Conservation (phyloP, 1,140 invertebrate species). For the Planococcus citri region DNA sequence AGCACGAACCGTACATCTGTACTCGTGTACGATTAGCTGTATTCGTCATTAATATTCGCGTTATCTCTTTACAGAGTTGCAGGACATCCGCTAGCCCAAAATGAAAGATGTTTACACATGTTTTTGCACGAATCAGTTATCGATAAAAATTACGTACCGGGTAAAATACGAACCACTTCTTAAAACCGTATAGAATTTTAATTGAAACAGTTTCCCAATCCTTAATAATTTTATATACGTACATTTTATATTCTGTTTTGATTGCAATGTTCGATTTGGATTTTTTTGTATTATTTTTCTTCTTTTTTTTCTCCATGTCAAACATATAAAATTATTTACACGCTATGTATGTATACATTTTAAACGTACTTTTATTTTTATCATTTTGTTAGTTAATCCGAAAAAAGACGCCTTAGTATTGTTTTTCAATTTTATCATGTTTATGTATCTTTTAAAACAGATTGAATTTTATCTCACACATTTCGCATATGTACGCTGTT, state of each 20-base stretch:
- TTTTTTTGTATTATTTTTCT: neutral
- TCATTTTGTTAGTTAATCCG: neutral
- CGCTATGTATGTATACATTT: neutral
- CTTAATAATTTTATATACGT: slow-evolving; percentile 16
- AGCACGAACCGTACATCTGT: no score
- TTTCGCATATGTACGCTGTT: no score
- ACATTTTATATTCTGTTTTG: neutral
- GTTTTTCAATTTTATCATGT: no score
- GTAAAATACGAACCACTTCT: slow-evolving; percentile 93
- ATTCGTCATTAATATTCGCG: neutral
- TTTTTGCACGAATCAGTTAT: slow-evolving; percentile 95
- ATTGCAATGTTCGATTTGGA: no score
- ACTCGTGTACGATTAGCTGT: no score
- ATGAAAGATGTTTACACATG: slow-evolving; percentile 98
- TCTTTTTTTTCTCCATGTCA: neutral
- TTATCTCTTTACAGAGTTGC: slow-evolving; percentile 63
- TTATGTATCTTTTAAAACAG: no score
- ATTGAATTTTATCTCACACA: no score
- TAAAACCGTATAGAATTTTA: neutral
- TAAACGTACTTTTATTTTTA: neutral
- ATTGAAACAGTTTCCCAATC: neutral
- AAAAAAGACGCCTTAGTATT: neutral
- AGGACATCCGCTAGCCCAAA: slow-evolving; percentile 98
- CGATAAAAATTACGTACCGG: slow-evolving; percentile 98
- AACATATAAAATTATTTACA: neutral